Evolutionary conservation across 2,113 vertebrate species (phyloP).

Genomic region (Engystomops pustulosus): DNA sequence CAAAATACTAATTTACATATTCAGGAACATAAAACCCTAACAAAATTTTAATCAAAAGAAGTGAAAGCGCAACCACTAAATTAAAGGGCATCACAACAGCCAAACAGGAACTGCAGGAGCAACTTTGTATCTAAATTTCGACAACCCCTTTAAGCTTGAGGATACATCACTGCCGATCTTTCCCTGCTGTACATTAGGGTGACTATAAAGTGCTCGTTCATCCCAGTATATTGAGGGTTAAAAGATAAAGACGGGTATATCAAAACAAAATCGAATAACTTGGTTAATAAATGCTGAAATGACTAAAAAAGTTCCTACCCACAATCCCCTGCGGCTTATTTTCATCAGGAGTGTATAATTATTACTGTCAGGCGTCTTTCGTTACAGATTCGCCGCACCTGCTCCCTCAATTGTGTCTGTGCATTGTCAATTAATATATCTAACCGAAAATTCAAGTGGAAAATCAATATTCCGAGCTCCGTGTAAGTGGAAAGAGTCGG

Average conservation of each 20-base stretch:
- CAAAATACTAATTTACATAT: no score
- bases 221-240: not conserved
- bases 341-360: not conserved
- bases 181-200: not conserved
- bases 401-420: conserved; percentile 3
- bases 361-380: conserved; percentile 17
- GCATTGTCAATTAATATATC: conserved; percentile 21
- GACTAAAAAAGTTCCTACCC: not conserved
- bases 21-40: no score
- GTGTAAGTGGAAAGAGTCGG: conserved; percentile 9
- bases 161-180: no score
- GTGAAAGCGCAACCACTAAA: no score
- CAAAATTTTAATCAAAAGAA: no score
- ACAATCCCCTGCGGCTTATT: not conserved
- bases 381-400: conserved; percentile 13
- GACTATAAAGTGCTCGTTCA: not conserved
- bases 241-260: not conserved
- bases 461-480: conserved; percentile 34
- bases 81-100: no score
- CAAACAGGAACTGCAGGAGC: no score
- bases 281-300: not conserved
- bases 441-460: conserved; percentile 27
- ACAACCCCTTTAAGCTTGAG: no score
- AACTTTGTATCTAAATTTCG: no score
- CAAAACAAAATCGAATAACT: not conserved